These are phyloP conservation scores for Lucilia sericata DNA, from an alignment of 1,140 invertebrate genomes.

Conservation along the genomic window DNA sequence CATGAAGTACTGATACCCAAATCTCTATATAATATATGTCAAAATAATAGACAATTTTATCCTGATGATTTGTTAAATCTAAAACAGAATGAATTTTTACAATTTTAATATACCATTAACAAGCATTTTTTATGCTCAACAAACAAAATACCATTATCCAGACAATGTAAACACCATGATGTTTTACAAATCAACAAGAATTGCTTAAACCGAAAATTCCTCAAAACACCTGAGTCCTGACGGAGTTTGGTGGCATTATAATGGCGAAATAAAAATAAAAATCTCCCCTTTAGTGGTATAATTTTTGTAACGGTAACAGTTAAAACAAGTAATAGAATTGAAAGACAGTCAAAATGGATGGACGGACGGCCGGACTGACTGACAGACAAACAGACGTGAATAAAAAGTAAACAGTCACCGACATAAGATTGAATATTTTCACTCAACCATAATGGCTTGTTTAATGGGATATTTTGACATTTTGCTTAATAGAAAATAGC, in stretches of 20 bases:
- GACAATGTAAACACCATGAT: not conserved
- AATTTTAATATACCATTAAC: conserved; percentile 35
- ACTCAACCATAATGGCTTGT: conserved; percentile 49
- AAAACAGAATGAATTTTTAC: too few species aligned
- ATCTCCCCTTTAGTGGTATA: not conserved
- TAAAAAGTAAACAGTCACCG: not conserved
- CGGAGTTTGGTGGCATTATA: not conserved
- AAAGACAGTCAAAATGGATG: too few species aligned
- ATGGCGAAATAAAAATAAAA: not conserved
- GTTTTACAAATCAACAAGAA: conserved; percentile 20
- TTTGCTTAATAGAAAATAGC: conserved; percentile 51
- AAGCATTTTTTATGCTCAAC: not conserved
- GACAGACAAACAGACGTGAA: not conserved
- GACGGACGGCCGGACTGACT: too few species aligned
- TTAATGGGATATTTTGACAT: conserved; percentile 51
- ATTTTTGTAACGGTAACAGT: too few species aligned
- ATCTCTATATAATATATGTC: too few species aligned
- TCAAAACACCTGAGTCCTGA: conserved; percentile 17
- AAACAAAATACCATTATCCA: not conserved
- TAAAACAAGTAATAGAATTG: too few species aligned
- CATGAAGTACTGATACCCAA: too few species aligned
- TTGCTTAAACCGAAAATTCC: not conserved
- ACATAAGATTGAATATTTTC: conserved; percentile 45
- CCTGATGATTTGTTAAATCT: conserved; percentile 28
- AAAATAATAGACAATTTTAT: not conserved